phyloP scores from a whole-genome alignment of 2,113 vertebrate genomes.

The Sciurus niger region DNA sequence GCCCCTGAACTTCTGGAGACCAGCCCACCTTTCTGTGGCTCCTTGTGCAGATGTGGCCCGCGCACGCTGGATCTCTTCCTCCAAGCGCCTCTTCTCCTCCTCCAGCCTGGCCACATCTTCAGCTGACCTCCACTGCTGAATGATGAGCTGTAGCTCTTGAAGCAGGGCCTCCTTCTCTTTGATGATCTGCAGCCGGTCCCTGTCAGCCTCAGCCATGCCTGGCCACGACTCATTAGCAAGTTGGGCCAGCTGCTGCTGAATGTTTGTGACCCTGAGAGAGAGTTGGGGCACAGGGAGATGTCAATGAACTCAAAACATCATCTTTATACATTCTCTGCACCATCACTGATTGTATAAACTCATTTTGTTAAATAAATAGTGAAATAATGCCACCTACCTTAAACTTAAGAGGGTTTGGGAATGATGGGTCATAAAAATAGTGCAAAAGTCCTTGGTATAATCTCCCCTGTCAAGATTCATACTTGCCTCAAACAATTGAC shows the following conservation, averaged over 20 bases:
- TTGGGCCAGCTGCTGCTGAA: conserved; percentile 97
- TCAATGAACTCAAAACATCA: background rate
- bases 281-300: background rate
- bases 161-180: conserved; percentile 98
- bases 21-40: conserved; percentile 95
- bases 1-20: background rate
- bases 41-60: conserved; percentile 93
- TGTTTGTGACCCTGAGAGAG: conserved; percentile 93
- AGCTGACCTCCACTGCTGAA: conserved; percentile 92
- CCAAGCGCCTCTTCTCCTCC: conserved; percentile 93
- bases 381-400: background rate
- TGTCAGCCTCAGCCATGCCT: conserved; percentile 95
- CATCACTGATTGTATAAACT: background rate
- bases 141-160: conserved; percentile 95
- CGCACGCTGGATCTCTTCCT: conserved; percentile 96
- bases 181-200: conserved; percentile 96
- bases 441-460: background rate
- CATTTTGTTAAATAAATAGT: background rate
- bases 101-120: conserved; percentile 93
- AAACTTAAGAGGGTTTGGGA: background rate
- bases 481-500: background rate
- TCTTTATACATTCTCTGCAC: background rate
- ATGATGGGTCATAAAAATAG: background rate
- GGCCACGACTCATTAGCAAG: conserved; percentile 97
- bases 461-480: background rate